Evolutionary conservation across 2,113 vertebrate species (phyloP), one percentile per base, ranked within the genome.

Genomic region (Aptenodytes forsteri): DNA sequence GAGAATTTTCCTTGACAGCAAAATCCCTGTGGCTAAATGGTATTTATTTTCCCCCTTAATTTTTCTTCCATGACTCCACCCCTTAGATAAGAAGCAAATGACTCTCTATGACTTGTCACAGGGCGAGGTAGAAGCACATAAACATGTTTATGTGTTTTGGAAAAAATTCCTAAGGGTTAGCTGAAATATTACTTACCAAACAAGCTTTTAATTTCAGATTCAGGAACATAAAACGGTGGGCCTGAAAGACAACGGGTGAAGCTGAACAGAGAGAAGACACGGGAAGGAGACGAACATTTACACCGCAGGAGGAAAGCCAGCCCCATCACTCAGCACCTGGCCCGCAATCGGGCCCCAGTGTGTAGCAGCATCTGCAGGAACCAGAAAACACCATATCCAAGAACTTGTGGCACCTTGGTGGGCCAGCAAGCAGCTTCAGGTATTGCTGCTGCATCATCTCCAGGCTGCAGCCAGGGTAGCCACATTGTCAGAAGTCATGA

Each of bases 181-280:
- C 27, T 64, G 46, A 47, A 94, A 34, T 50, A 64, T 32, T 72
- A 98, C 98, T 97, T 87, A 98, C 98, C 98, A 94, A 98, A 98
- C 36, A 98, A 95, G 29, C 61, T 94, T 93, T 95, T 72, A 72
- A 98, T 47, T 95, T 98, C 98, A 47, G 77, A 85, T 38, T 98
- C 97, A 50, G 98, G 84, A 91, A 98, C 87, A 52, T 98, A 98
- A 96, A 98, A 98, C 0, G 98, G 98, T 58, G 98, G 98, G 10
- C 98, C 98, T 98, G 93, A 83, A 93, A 84, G 76, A 71, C 95
- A 91, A 80, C 0, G 8, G 32, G 13, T 22, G 27, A 91, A 96
- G 34, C 80, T 56, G 38, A 77, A 91, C 54, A 87, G n/a, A 72
- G 46, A 70, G 29, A 46, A 69, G 62, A 69, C 27, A 70, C 1